Percentiles rank a stretch among this genome's conserved stretches.
phyloP scores from a whole-genome alignment of 1,140 invertebrate genomes.

The Leptopilina boulardi region DNA sequence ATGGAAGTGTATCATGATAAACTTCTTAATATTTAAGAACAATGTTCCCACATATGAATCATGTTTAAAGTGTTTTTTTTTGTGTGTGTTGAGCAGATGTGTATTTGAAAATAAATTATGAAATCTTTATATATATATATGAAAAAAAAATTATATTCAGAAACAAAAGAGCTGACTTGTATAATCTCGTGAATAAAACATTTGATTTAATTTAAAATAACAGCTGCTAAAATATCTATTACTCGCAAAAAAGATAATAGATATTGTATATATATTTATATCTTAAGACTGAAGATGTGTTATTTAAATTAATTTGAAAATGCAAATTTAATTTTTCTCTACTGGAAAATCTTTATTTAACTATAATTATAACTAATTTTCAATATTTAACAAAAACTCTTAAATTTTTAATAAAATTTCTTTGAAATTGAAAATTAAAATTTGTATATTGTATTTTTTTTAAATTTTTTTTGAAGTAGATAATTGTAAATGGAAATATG shows the following conservation, averaged over 20 bases:
- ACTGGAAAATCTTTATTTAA: too few relatives aligned
- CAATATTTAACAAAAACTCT: too few relatives aligned
- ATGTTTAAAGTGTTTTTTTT: background rate
- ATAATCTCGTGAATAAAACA: constrained; percentile 34
- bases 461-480: too few relatives aligned
- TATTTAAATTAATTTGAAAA: too few relatives aligned
- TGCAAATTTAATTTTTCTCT: too few relatives aligned
- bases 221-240: constrained; percentile 26
- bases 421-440: too few relatives aligned
- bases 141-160: background rate
- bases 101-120: constrained; percentile 10
- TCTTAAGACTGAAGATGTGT: background rate
- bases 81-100: background rate
- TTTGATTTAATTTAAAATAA: constrained; percentile 10
- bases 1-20: background rate
- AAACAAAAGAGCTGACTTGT: constrained; percentile 8
- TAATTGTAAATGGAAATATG: too few relatives aligned
- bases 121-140: constrained; percentile 17
- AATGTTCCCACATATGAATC: background rate
- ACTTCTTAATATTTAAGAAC: background rate
- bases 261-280: background rate
- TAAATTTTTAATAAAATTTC: too few relatives aligned
- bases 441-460: too few relatives aligned
- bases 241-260: background rate
- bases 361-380: too few relatives aligned